Conservation (phyloP, 2,113 vertebrate genomes). For the Hypocryptadius cinnamomeus region DNA sequence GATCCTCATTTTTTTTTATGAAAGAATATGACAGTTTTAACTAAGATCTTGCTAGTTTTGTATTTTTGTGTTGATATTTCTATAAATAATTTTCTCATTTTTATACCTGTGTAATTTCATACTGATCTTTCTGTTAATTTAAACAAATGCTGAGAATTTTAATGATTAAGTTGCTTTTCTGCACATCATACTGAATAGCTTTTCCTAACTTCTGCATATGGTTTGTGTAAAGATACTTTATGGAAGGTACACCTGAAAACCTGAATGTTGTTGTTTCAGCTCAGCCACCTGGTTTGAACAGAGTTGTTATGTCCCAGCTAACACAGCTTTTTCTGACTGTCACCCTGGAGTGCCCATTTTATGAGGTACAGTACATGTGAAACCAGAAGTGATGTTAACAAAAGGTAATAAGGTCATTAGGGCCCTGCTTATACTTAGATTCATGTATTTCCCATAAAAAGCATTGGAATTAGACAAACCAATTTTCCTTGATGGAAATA, state of each 20-base stretch:
- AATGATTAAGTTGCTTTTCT: background rate
- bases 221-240: background rate
- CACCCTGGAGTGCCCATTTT: conserved; percentile 86
- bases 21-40: background rate
- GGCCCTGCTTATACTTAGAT: background rate
- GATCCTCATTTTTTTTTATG: background rate
- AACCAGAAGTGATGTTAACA: background rate
- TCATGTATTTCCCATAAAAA: background rate
- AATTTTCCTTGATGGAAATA: background rate
- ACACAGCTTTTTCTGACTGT: conserved; percentile 86
- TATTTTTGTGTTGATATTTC: background rate
- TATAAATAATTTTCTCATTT: background rate
- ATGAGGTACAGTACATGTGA: conserved; percentile 67
- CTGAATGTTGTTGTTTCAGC: conserved; percentile 65
- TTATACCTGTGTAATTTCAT: background rate
- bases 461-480: background rate
- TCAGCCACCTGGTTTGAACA: conserved; percentile 65
- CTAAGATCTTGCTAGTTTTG: background rate
- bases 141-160: background rate
- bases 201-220: background rate
- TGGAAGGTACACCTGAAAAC: background rate
- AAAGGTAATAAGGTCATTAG: background rate
- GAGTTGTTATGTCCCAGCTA: conserved; percentile 70
- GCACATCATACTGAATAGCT: background rate
- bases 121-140: background rate